phyloP scores from a whole-genome alignment of 2,113 vertebrate genomes.

The Peucedramus taeniatus region DNA sequence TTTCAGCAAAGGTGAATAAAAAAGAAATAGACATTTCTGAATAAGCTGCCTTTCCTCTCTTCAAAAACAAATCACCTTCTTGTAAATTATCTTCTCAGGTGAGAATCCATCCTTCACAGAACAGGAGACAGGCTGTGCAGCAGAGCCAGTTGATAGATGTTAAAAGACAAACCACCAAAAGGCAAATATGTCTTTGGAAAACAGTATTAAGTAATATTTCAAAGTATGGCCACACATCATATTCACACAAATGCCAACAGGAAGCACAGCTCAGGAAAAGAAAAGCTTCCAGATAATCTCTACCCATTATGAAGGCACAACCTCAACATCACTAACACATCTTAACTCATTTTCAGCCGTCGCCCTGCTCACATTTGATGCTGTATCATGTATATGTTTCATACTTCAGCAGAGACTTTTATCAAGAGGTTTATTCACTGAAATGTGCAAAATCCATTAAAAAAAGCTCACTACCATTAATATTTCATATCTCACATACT shows the following conservation, averaged over 20 bases:
- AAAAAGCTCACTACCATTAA: background rate
- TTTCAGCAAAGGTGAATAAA: constrained; percentile 26
- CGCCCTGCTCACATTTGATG: background rate
- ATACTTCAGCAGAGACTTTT: background rate
- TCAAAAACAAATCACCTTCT: background rate
- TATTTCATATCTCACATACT: background rate
- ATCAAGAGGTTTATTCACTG: constrained; percentile 35
- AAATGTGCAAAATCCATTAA: background rate
- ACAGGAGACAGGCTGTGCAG: background rate
- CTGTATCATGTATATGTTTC: background rate
- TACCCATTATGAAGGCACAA: background rate
- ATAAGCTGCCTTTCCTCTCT: background rate
- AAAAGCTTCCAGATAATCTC: constrained; percentile 42
- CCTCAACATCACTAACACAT: constrained; percentile 24
- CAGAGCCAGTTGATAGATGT: background rate
- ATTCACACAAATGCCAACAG: constrained; percentile 20
- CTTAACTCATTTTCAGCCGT: constrained; percentile 17
- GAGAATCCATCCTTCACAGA: constrained; percentile 11
- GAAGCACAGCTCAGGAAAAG: constrained; percentile 31
- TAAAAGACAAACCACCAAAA: constrained; percentile 14
- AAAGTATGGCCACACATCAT: constrained; percentile 7
- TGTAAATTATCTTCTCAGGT: background rate
- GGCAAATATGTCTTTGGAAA: background rate
- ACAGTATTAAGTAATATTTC: background rate
- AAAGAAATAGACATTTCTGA: background rate